Evolutionary conservation across 1,140 invertebrate species (phyloP).

Genomic region (Rhizoglyphus robini): DNA sequence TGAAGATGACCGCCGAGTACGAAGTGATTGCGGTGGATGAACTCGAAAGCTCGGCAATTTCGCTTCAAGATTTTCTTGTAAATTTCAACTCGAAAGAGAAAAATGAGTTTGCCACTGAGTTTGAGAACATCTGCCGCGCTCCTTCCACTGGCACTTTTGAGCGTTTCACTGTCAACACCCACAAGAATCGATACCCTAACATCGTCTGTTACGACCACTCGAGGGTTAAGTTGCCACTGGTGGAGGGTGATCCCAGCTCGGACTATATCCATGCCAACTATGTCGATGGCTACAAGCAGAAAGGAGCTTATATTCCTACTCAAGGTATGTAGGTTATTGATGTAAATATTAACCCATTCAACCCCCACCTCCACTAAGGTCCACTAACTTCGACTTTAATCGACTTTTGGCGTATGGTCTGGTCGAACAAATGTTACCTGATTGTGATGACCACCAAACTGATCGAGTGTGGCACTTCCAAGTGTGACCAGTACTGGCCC

Average conservation of each 20-base stretch:
- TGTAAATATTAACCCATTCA: no score
- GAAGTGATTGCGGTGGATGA: no score
- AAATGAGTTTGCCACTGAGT: conserved; percentile 61
- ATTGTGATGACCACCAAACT: conserved; percentile 82
- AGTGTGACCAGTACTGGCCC: no score
- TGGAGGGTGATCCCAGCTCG: conserved; percentile 55
- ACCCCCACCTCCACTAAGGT: no score
- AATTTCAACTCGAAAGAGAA: conserved; percentile 56
- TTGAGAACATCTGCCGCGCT: conserved; percentile 53
- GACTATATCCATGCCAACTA: conserved; percentile 96
- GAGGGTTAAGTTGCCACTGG: conserved; percentile 58
- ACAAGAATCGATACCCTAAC: conserved; percentile 91
- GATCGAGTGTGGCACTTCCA: conserved; percentile 69
- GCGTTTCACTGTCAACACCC: conserved; percentile 61
- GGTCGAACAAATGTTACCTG: conserved; percentile 56
- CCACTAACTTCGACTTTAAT: conserved; percentile 60
- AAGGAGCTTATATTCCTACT: conserved; percentile 92
- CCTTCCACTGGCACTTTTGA: conserved; percentile 17
- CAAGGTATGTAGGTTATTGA: no score
- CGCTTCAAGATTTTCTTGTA: conserved; percentile 60
- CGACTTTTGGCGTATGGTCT: conserved; percentile 88
- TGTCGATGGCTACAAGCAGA: no score
- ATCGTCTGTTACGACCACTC: conserved; percentile 91
- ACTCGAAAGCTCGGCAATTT: no score
- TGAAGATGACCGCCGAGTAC: no score